These are phyloP conservation scores for Cantharis rufa DNA, from an alignment of 2,888 invertebrate genomes.

Conservation along the genomic window DNA sequence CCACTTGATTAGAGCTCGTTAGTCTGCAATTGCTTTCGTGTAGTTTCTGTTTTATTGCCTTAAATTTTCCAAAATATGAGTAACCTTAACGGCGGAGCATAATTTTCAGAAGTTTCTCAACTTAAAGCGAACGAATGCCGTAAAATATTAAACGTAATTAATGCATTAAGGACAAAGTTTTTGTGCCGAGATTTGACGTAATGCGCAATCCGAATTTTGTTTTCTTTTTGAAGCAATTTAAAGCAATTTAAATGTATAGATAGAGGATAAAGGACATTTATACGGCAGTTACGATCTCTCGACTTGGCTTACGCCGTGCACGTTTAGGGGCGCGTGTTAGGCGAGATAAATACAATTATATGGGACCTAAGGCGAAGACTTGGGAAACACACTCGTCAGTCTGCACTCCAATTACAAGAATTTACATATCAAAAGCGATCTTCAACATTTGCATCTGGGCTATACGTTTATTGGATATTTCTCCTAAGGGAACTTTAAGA, in stretches of 20 bases:
- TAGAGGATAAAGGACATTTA: conserved; percentile 27
- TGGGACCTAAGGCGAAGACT: conserved; percentile 23
- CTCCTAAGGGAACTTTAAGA: conserved; percentile 23
- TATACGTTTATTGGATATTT: conserved; percentile 31
- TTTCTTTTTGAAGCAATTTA: conserved; percentile 20
- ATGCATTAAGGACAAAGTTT: background rate
- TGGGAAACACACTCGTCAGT: conserved; percentile 33
- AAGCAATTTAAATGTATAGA: conserved; percentile 30
- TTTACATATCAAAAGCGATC: conserved; percentile 50
- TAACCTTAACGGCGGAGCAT: background rate
- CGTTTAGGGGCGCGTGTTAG: conserved; percentile 29
- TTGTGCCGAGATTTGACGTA: conserved; percentile 16
- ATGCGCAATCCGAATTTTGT: conserved; percentile 23
- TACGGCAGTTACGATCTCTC: conserved; percentile 26
- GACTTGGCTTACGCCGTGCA: conserved; percentile 15
- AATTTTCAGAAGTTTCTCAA: background rate
- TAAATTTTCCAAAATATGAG: conserved; percentile 1
- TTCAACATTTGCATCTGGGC: conserved; percentile 39
- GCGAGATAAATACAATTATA: conserved; percentile 30
- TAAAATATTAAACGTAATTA: background rate
- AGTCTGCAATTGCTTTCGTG: conserved; percentile 25
- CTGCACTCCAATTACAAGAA: conserved; percentile 44
- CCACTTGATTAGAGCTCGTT: conserved; percentile 25
- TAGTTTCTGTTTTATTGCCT: conserved; percentile 8
- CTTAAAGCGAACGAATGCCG: background rate